Evolutionary conservation across 2,888 invertebrate genomes (phyloP).

Genomic region (Arrhopalites spinosus): DNA sequence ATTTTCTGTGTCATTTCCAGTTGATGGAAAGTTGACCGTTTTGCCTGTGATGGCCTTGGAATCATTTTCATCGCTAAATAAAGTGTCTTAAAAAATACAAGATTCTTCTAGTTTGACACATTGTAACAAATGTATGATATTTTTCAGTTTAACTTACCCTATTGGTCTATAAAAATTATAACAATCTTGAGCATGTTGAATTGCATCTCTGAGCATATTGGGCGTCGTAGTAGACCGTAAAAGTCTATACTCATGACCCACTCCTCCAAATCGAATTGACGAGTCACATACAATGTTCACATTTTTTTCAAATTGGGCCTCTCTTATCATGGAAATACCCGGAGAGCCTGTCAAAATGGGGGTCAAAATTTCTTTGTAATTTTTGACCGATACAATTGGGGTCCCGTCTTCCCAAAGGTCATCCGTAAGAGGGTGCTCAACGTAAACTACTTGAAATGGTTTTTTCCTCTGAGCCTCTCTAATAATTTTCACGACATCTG

Average conservation of each 20-base stretch:
- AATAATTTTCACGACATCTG: slow-evolving; percentile 20
- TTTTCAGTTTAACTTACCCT: background rate
- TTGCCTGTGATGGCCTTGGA: no score
- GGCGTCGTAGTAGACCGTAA: background rate
- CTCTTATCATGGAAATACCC: background rate
- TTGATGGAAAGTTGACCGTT: no score
- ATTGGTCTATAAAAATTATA: background rate
- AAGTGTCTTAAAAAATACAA: background rate
- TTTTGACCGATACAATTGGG: background rate
- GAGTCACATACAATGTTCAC: background rate
- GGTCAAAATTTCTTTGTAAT: background rate
- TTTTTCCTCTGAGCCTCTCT: background rate
- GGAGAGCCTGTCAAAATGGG: background rate
- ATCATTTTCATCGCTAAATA: no score
- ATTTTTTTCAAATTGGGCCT: background rate
- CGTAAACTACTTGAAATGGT: slow-evolving; percentile 23
- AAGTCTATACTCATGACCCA: background rate
- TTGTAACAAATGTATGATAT: background rate
- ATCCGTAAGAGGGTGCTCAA: slow-evolving; percentile 22
- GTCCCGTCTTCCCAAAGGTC: background rate
- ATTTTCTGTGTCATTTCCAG: no score
- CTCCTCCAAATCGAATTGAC: background rate
- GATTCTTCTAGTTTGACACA: background rate
- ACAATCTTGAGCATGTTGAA: background rate
- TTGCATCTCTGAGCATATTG: background rate